Evolutionary conservation across 1,140 invertebrate genomes (phyloP).

Genomic region (Apis mellifera): DNA sequence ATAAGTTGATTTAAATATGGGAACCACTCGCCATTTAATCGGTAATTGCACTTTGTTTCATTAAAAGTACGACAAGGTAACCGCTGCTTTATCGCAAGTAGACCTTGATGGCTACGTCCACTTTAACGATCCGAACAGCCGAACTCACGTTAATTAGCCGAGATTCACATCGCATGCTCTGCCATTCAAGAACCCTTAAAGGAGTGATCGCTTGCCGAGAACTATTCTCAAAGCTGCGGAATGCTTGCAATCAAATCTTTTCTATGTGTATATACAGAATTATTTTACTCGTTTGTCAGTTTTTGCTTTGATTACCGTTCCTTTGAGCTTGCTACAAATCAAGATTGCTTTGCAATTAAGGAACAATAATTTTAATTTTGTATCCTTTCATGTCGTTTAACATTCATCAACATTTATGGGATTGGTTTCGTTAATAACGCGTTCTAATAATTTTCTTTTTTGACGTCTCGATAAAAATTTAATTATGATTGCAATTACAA

Average conservation of each 20-base stretch:
- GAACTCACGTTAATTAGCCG: conserved; percentile 35
- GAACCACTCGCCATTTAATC: not conserved
- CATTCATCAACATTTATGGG: too few relatives aligned
- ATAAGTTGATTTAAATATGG: not conserved
- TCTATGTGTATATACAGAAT: not conserved
- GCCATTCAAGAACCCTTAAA: conserved; percentile 37
- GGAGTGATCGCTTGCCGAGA: conserved; percentile 32
- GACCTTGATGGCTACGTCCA: not conserved
- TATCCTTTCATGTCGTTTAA: too few relatives aligned
- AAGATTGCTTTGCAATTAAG: not conserved
- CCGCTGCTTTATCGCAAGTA: not conserved
- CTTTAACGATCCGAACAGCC: conserved; percentile 23
- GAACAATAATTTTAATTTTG: not conserved
- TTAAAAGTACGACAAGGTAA: not conserved
- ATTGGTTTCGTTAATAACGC: too few relatives aligned
- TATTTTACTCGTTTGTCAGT: not conserved
- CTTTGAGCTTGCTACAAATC: not conserved
- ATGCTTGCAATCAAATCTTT: not conserved
- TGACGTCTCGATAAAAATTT: too few relatives aligned
- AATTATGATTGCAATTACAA: too few relatives aligned
- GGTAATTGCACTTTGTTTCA: not conserved
- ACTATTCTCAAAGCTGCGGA: conserved; percentile 20
- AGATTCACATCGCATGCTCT: conserved; percentile 21
- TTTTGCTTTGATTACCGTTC: not conserved
- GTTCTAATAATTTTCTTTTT: too few relatives aligned